Conservation (phyloP, 53 echinoderm and acorn worm species). For the Hippasteria phrygiana region DNA sequence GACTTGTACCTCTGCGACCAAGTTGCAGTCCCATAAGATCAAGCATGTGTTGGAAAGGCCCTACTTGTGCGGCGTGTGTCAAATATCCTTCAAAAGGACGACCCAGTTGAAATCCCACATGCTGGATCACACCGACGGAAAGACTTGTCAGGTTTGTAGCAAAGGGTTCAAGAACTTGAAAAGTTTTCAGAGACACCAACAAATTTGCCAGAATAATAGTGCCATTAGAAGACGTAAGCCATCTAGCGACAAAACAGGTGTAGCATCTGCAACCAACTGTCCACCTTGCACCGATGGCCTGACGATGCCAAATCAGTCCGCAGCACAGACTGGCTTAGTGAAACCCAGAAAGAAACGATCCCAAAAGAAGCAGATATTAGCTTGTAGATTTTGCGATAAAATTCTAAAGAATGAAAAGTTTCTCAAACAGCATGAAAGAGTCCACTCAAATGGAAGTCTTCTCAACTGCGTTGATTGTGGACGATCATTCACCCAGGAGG, state of each 20-base stretch:
- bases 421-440: too few relatives aligned
- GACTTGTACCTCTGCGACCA: neutral
- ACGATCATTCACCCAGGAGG: too few relatives aligned
- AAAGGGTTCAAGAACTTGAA: neutral
- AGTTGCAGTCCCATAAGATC: conserved; percentile 12
- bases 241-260: neutral
- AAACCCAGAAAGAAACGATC: neutral
- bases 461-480: too few relatives aligned
- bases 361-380: neutral
- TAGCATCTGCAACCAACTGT: neutral
- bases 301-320: neutral
- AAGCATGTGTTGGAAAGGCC: conserved; percentile 16
- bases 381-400: too few relatives aligned
- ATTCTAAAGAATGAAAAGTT: too few relatives aligned
- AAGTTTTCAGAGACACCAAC: neutral
- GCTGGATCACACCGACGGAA: conserved; percentile 17
- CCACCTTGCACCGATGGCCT: neutral
- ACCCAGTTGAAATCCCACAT: conserved; percentile 32
- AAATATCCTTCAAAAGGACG: conserved; percentile 19
- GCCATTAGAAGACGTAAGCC: neutral
- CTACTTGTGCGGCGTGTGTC: conserved; percentile 39
- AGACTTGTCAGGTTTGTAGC: conserved; percentile 16
- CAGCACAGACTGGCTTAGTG: neutral
- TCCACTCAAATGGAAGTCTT: too few relatives aligned
- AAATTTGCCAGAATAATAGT: conserved; percentile 8